phyloP scores from a whole-genome alignment of 2,113 vertebrate genomes.

The Plotosus lineatus region DNA sequence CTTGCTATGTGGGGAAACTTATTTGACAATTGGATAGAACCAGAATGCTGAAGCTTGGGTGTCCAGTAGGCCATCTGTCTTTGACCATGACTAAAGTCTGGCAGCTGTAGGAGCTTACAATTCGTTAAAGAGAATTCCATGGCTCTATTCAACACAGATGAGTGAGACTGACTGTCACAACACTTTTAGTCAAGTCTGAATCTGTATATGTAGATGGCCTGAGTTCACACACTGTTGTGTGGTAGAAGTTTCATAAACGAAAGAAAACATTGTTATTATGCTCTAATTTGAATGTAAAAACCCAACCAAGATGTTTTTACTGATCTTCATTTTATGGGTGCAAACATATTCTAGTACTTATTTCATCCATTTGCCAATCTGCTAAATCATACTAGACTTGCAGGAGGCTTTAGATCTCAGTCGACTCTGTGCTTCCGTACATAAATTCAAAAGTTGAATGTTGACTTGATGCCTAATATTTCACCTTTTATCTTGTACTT shows the following conservation, averaged over 20 bases:
- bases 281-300: neutral
- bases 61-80: constrained; percentile 75
- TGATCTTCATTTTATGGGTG: neutral
- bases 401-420: too few relatives aligned
- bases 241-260: neutral
- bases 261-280: constrained; percentile 25
- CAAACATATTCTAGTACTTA: too few relatives aligned
- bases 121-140: constrained; percentile 45
- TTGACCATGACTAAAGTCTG: constrained; percentile 59
- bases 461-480: too few relatives aligned
- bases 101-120: constrained; percentile 51
- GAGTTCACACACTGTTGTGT: constrained; percentile 18
- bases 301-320: constrained; percentile 15
- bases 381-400: too few relatives aligned
- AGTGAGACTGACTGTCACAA: constrained; percentile 25
- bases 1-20: constrained; percentile 70
- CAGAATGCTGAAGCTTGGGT: constrained; percentile 67
- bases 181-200: constrained; percentile 11
- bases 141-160: constrained; percentile 34
- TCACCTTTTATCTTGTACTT: too few relatives aligned
- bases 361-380: too few relatives aligned
- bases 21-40: constrained; percentile 71
- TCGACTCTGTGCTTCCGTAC: too few relatives aligned
- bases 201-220: constrained; percentile 29
- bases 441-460: too few relatives aligned